Evolutionary conservation across 2,888 invertebrate genomes (phyloP), one percentile per base, ranked within the genome.

Genomic region (Orchesellides sinensis): DNA sequence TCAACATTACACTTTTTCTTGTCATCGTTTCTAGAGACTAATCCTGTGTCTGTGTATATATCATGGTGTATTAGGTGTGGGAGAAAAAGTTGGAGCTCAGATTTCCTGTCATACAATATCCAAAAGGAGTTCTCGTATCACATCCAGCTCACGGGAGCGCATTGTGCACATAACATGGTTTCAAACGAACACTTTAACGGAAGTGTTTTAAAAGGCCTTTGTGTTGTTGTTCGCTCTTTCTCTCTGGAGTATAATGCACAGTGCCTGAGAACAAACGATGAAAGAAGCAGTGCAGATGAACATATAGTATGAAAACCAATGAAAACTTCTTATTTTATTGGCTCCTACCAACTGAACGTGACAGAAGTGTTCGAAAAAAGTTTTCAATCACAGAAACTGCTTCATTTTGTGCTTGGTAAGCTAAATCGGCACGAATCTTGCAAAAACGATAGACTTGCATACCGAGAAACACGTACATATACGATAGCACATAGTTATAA

Each of bases 351-450:
- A 66, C 68, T 61, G 81, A 68, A 81, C 81, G 81, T 81, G 81
- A 81, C 81, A 81, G 68, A 81, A 81, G 73, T 81, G 81, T 81
- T 74, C 81, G 74, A 73, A 40, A 69, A 74, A 80, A 80, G 80
- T 80, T 81, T 74, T 81, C 73, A 81, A 81, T 81, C 81, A 74
- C 59, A 73, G 80, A 73, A 81, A 81, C 59, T 61, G 23, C 68
- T 74, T 74, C 74, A 81, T 74, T 81, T 73, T 81, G 59, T 81
- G 73, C 81, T 81, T 81, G 49, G 68, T 68, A 74, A 74, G 81
- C 81, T 61, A 81, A 74, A 68, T 66, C 73, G 59, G 23, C 74
- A 81, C 63, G 72, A 70, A 56, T 73, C 65, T 80, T 66, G 80
- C 54, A 54, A 69, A 45, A 19, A 54, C 10, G 10, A 54, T n/a